Base-by-base conservation (phyloP, 2,888 invertebrate species). In the Habroteleia sp. region DNA sequence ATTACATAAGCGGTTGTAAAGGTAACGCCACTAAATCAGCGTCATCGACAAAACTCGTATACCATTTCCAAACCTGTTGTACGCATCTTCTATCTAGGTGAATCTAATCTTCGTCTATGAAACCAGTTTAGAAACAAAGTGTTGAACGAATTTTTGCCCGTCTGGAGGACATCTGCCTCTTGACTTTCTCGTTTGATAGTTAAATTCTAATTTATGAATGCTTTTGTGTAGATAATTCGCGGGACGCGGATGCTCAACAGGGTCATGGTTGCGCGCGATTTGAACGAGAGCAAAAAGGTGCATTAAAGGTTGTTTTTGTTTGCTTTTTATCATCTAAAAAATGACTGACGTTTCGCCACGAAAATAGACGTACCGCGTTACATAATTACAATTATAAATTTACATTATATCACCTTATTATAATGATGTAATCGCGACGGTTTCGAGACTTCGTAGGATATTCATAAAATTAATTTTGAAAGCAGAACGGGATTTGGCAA, bases 81-180 rank as follows among this genome's bases (percentile, higher is more conserved):
- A 27, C 50, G n/a, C 44, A 41, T 29, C 52, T 37, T 52, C 41
- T 44, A 71, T 71, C 54, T 71, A 62, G 60, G 71, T 54, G 41
- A 71, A 71, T 71, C 71, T 71, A 62, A 62, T 54, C 46, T 60
- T 13, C 29, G 54, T 54, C 46, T 71, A 54, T 54, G 62, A 46
- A 72, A 72, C 71, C 56, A 56, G 63, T 71, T 71, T 71, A 62
- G 50, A 60, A 54, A 71, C 71, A 62, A 71, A 54, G 13, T 46
- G 10, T 7, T 46, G 52, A 27, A 44, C 52, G 33, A 48, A 48
- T 48, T 63, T 71, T 63, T 56, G 31, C 31, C 8, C 31, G 54
- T 56, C 71, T 52, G 50, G 62, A 56, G 71, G 62, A 71, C 62
- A 63, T 58, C 58, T 52, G 58, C 27, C 60, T 52, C 60, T 73